Evolutionary conservation across 2,888 invertebrate genomes (phyloP).

Genomic region (Carabus problematicus): DNA sequence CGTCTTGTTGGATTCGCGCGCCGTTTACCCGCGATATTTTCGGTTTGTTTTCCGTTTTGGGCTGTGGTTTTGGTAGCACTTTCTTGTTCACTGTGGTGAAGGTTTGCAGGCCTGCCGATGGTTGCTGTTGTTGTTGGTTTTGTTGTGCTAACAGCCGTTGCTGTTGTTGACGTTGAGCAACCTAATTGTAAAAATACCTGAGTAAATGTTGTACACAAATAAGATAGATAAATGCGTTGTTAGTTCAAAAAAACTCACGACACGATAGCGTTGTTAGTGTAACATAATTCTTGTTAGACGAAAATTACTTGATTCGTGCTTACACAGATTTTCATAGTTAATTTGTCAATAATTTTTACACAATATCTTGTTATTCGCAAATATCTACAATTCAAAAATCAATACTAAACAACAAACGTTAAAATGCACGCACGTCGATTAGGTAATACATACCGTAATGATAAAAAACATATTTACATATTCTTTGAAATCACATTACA

Average conservation of each 20-base stretch:
- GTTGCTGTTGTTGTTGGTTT: constrained; percentile 52
- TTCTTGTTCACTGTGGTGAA: constrained; percentile 50
- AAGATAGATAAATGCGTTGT: constrained; percentile 23
- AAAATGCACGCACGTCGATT: too few relatives aligned
- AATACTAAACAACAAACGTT: too few relatives aligned
- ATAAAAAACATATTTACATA: too few relatives aligned
- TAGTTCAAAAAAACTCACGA: constrained; percentile 50
- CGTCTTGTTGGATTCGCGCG: constrained; percentile 55
- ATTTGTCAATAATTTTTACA: too few relatives aligned
- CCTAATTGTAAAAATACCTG: constrained; percentile 56
- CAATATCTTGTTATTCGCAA: too few relatives aligned
- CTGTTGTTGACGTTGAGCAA: constrained; percentile 73
- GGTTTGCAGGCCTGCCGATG: constrained; percentile 48
- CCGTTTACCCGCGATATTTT: constrained; percentile 57
- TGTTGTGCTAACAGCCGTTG: constrained; percentile 66
- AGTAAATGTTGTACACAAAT: constrained; percentile 58
- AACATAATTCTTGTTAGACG: constrained; percentile 8
- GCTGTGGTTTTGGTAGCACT: constrained; percentile 49
- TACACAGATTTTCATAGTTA: too few relatives aligned
- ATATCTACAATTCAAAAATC: too few relatives aligned
- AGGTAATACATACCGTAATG: too few relatives aligned
- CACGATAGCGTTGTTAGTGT: constrained; percentile 42
- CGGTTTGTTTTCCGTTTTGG: constrained; percentile 55
- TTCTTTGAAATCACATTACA: too few relatives aligned
- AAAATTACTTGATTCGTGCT: constrained; percentile 14